A percentile compares a stretch with the other conserved stretches of the same genome.
These are phyloP conservation scores for Caligus rogercresseyi DNA, from an alignment of 1,140 invertebrate species.

Conservation along the genomic window DNA sequence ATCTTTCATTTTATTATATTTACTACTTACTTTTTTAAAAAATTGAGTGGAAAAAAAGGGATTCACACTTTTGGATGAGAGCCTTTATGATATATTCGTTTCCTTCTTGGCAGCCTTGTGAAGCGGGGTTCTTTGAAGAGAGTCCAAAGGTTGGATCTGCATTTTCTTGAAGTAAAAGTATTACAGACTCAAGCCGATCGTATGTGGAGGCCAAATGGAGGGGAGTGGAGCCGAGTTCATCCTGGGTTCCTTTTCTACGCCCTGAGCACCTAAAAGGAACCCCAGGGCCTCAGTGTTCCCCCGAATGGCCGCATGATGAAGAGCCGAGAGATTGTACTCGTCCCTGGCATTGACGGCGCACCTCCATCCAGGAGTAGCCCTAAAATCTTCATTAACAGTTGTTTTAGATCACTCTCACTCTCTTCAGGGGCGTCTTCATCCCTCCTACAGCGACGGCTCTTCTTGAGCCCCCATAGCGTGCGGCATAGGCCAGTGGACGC, in stretches of 20 bases:
- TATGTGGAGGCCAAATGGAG: conserved; percentile 11
- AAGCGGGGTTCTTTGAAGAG: not conserved
- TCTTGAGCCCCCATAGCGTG: conserved; percentile 25
- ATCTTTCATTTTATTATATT: no score
- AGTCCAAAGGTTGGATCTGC: not conserved
- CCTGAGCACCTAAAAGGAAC: not conserved
- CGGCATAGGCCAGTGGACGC: conserved; percentile 32
- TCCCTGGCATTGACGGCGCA: conserved; percentile 32
- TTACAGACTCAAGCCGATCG: not conserved
- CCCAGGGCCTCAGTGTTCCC: conserved; percentile 30
- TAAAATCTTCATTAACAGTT: conserved; percentile 25
- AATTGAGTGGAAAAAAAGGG: not conserved
- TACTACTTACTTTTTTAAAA: not conserved
- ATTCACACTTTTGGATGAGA: not conserved
- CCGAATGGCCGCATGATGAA: conserved; percentile 35
- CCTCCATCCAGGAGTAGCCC: conserved; percentile 28
- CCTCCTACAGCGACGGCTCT: not conserved
- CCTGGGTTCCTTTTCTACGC: conserved; percentile 9
- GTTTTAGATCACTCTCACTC: not conserved
- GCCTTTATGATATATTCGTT: not conserved
- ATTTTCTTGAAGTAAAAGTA: not conserved
- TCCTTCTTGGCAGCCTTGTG: conserved; percentile 14
- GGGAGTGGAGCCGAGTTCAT: not conserved
- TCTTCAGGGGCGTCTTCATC: not conserved
- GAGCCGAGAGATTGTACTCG: conserved; percentile 31